Evolutionary conservation across 2,888 invertebrate genomes (phyloP).

Genomic region (Eupithecia inturbata): DNA sequence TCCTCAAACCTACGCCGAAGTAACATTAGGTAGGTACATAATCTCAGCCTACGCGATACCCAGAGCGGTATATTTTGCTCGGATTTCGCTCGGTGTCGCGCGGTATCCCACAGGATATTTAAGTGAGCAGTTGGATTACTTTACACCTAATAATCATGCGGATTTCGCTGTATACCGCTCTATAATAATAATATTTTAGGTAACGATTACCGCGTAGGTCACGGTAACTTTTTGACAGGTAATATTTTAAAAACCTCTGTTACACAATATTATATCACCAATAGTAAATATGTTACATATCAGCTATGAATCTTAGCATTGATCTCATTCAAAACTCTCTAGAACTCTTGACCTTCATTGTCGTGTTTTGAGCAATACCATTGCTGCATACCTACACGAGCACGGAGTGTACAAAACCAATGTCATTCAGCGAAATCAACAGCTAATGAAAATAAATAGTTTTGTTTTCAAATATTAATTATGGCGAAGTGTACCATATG

Average conservation of each 20-base stretch:
- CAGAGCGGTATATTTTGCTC: not conserved
- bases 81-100: not conserved
- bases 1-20: not conserved
- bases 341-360: constrained; percentile 32
- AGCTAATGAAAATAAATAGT: not conserved
- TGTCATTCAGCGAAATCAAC: constrained; percentile 27
- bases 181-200: no score
- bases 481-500: no score
- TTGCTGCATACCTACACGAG: constrained; percentile 4
- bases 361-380: constrained; percentile 29
- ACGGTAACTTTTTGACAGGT: no score
- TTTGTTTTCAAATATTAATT: not conserved
- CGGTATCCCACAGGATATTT: not conserved
- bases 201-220: no score
- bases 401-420: constrained; percentile 12
- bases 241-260: no score
- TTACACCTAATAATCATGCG: no score
- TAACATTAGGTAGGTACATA: no score
- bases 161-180: no score
- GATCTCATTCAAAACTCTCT: constrained; percentile 22
- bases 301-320: not conserved
- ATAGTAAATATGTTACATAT: not conserved
- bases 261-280: not conserved
- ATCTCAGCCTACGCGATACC: not conserved
- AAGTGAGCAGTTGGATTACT: not conserved